These are phyloP conservation scores for Trichomalopsis sarcophagae DNA, from an alignment of 1,140 invertebrate species.

Conservation along the genomic window DNA sequence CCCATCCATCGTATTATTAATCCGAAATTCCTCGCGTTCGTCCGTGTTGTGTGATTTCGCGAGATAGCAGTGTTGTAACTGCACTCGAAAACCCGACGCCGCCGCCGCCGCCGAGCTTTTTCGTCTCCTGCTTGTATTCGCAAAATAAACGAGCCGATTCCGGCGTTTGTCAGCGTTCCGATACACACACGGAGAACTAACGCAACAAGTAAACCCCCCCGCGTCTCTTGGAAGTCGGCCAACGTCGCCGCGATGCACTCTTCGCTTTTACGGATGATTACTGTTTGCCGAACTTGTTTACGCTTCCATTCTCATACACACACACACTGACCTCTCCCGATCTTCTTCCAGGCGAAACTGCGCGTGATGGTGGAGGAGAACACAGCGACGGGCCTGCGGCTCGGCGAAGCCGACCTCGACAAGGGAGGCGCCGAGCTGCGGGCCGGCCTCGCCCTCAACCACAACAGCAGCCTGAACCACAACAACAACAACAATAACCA, in stretches of 20 bases:
- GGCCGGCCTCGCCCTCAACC: conserved; percentile 44
- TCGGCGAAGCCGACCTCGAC: conserved; percentile 79
- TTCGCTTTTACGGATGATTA: background rate
- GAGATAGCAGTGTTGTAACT: conserved; percentile 27
- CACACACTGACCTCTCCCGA: background rate
- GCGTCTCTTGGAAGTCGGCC: background rate
- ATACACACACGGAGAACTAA: conserved; percentile 41
- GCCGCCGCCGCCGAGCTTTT: no score
- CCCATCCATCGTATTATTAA: conserved; percentile 26
- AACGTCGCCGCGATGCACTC: background rate
- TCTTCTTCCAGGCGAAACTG: conserved; percentile 76
- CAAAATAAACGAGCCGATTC: no score
- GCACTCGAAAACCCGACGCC: conserved; percentile 46
- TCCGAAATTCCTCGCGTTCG: conserved; percentile 21
- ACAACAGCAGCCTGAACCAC: conserved; percentile 52
- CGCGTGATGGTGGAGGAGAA: conserved; percentile 84
- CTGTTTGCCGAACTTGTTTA: conserved; percentile 24
- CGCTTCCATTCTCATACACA: background rate
- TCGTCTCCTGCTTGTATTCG: no score
- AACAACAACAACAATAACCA: conserved; percentile 51
- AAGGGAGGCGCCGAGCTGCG: conserved; percentile 74
- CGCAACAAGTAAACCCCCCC: conserved; percentile 61
- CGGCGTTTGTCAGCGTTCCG: no score
- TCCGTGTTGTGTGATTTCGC: conserved; percentile 34
- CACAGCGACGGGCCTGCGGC: conserved; percentile 78